phyloP scores from a whole-genome alignment of 1,140 invertebrate genomes.

The Bombus consobrinus region DNA sequence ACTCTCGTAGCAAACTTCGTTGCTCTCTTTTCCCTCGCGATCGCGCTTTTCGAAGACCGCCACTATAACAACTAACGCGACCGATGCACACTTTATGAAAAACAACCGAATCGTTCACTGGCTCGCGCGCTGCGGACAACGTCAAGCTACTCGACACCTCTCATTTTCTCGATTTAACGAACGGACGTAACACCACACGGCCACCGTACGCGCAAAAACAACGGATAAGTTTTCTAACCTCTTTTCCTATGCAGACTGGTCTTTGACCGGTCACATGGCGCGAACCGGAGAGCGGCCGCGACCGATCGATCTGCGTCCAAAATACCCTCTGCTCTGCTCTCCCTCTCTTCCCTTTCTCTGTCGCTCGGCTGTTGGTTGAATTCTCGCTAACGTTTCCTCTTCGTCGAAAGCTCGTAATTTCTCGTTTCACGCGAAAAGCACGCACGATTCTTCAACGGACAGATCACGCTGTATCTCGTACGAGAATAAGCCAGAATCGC shows the following conservation, averaged over 20 bases:
- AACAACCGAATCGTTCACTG: not conserved
- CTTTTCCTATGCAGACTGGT: conserved; percentile 17
- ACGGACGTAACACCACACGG: not conserved
- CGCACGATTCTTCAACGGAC: not conserved
- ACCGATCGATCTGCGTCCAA: conserved; percentile 54
- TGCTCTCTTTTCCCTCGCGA: not conserved
- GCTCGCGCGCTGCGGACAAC: not conserved
- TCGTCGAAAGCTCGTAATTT: not conserved
- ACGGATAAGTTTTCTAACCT: conserved; percentile 12
- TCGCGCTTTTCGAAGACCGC: not conserved
- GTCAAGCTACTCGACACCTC: not conserved
- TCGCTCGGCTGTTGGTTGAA: conserved; percentile 7
- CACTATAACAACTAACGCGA: not conserved
- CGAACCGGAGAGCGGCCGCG: conserved; percentile 23
- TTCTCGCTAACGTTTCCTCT: not conserved
- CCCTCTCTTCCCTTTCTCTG: not conserved
- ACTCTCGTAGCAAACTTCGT: not conserved
- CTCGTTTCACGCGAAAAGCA: not conserved
- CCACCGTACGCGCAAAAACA: not conserved
- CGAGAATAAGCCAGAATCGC: not conserved
- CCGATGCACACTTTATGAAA: not conserved
- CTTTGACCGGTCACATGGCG: conserved; percentile 55
- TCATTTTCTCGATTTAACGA: not conserved
- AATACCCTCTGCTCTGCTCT: conserved; percentile 28
- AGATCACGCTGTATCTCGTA: not conserved